These are phyloP conservation scores for Propithecus perrieri DNA, from an alignment of 2,797 vertebrate genomes.

Conservation along the genomic window DNA sequence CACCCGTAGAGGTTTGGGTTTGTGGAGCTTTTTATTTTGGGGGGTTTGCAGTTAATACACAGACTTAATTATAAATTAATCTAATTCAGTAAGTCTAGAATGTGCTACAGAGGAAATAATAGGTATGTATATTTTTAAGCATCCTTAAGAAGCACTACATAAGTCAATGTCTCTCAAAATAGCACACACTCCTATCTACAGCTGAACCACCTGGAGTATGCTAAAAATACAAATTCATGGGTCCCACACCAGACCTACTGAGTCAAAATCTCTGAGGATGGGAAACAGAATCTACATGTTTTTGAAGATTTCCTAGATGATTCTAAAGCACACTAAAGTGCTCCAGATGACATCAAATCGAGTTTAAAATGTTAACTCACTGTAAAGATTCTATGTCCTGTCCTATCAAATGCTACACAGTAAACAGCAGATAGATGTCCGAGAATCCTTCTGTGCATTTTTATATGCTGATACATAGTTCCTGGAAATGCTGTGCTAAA, in stretches of 20 bases:
- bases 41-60: background rate
- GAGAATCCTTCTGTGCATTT: conserved; percentile 96
- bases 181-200: background rate
- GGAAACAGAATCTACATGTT: background rate
- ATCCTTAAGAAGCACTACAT: background rate
- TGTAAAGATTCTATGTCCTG: conserved; percentile 98
- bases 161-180: background rate
- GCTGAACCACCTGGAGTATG: background rate
- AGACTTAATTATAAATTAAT: background rate
- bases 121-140: background rate
- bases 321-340: background rate
- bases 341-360: background rate
- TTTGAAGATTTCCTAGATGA: background rate
- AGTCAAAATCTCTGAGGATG: background rate
- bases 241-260: background rate
- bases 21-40: background rate
- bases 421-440: conserved; percentile 99
- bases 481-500: conserved; percentile 94
- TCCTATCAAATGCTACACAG: conserved; percentile 98
- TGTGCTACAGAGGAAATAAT: background rate
- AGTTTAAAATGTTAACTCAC: conserved; percentile 87
- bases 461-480: conserved; percentile 95
- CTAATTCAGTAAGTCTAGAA: background rate
- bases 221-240: background rate
- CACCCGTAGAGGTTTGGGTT: background rate